These are phyloP conservation scores for Drosophila nr. perissopoda DNA, from an alignment of 2,888 invertebrate genomes.

Conservation along the genomic window DNA sequence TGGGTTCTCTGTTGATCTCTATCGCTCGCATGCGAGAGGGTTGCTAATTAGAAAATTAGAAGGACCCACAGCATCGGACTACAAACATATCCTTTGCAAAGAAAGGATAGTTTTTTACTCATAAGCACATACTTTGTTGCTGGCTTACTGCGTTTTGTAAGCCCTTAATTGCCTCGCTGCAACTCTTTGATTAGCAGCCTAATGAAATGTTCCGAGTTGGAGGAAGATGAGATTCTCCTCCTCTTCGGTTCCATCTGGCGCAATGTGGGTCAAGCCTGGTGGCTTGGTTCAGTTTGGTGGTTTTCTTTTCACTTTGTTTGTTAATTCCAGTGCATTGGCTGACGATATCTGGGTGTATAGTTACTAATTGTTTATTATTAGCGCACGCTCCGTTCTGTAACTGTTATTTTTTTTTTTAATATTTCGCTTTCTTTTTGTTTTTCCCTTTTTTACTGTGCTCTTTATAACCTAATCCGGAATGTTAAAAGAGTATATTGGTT, in stretches of 20 bases:
- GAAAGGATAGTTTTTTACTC: slow-evolving; percentile 4
- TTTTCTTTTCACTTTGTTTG: neutral
- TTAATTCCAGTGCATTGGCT: slow-evolving; percentile 65
- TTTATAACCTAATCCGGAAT: neutral
- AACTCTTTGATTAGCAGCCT: slow-evolving; percentile 15
- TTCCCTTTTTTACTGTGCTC: neutral
- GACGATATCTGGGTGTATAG: slow-evolving; percentile 42
- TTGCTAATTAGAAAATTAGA: slow-evolving; percentile 49
- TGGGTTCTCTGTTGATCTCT: slow-evolving; percentile 26
- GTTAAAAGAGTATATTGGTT: neutral
- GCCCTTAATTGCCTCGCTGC: slow-evolving; percentile 11
- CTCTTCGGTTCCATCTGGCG: neutral
- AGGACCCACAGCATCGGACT: slow-evolving; percentile 34
- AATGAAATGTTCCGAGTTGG: slow-evolving; percentile 43
- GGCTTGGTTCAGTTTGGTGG: neutral
- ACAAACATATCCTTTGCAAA: slow-evolving; percentile 7
- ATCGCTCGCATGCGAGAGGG: slow-evolving; percentile 23
- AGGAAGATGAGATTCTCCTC: neutral
- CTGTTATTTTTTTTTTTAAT: slow-evolving; percentile 51
- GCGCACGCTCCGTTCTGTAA: slow-evolving; percentile 63
- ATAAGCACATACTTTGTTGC: slow-evolving; percentile 31
- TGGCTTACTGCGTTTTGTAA: slow-evolving; percentile 8
- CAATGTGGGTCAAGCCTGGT: slow-evolving; percentile 59
- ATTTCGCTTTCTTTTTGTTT: neutral
- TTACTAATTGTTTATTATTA: slow-evolving; percentile 80